These are phyloP conservation scores for Quadroppia sp. DNA, from an alignment of 2,888 invertebrate species.

Conservation along the genomic window DNA sequence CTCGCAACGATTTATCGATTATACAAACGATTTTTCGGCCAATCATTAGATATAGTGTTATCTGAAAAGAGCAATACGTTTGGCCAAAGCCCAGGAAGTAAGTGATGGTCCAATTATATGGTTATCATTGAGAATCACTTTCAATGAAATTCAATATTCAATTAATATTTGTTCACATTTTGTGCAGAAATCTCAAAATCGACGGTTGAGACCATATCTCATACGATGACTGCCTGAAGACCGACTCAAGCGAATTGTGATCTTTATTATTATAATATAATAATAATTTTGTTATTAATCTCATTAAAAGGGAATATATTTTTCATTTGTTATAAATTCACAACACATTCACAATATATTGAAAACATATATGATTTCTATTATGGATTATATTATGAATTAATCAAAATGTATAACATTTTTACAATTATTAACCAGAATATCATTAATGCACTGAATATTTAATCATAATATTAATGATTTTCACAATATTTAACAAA, in stretches of 20 bases:
- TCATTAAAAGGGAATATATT: no score
- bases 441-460: not conserved
- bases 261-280: not conserved
- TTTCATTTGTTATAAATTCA: no score
- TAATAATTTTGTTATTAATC: not conserved
- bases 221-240: not conserved
- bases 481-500: no score
- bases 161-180: not conserved
- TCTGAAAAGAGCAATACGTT: constrained; percentile 5
- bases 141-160: not conserved
- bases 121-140: not conserved
- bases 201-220: constrained; percentile 10
- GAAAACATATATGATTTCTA: not conserved
- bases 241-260: not conserved
- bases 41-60: constrained; percentile 13
- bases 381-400: not conserved
- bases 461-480: constrained; percentile 2
- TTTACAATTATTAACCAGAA: not conserved
- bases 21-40: constrained; percentile 40
- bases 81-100: constrained; percentile 22
- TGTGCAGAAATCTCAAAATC: not conserved
- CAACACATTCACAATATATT: not conserved
- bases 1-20: constrained; percentile 46
- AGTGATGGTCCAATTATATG: not conserved
- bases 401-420: not conserved